Percentiles rank a stretch among this genome's conserved stretches.
phyloP scores from a whole-genome alignment of 2,113 vertebrate genomes.

The Archocentrus centrarchus region DNA sequence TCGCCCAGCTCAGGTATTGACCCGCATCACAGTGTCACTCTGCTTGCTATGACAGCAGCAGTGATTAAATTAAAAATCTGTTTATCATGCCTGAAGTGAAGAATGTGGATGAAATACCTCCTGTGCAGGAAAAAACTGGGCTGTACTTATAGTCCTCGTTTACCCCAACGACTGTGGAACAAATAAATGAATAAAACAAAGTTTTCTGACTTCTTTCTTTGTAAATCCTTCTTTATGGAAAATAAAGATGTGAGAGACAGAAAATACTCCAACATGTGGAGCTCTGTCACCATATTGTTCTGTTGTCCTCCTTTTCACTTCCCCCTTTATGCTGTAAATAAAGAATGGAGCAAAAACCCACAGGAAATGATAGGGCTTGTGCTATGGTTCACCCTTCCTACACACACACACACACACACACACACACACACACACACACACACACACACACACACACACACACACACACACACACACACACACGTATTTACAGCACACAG shows the following conservation, averaged over 20 bases:
- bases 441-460: not conserved
- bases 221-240: not conserved
- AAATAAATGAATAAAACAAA: not conserved
- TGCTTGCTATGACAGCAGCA: not conserved
- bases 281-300: not conserved
- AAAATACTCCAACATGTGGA: not conserved
- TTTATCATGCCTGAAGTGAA: not conserved
- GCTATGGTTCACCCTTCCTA: slow-evolving; percentile 37
- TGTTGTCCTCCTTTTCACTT: not conserved
- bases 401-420: not conserved
- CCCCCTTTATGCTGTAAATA: slow-evolving; percentile 17
- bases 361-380: slow-evolving; percentile 55
- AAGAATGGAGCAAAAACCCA: not conserved
- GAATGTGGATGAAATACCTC: not conserved
- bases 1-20: no score
- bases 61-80: not conserved
- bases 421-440: not conserved
- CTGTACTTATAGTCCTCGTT: not conserved
- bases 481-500: no score
- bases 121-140: not conserved
- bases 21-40: not conserved
- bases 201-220: not conserved
- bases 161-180: no score
- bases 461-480: not conserved
- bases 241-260: rapidly evolving